These are phyloP conservation scores for Tragopan temminckii DNA, from an alignment of 2,797 vertebrate species.

Conservation along the genomic window DNA sequence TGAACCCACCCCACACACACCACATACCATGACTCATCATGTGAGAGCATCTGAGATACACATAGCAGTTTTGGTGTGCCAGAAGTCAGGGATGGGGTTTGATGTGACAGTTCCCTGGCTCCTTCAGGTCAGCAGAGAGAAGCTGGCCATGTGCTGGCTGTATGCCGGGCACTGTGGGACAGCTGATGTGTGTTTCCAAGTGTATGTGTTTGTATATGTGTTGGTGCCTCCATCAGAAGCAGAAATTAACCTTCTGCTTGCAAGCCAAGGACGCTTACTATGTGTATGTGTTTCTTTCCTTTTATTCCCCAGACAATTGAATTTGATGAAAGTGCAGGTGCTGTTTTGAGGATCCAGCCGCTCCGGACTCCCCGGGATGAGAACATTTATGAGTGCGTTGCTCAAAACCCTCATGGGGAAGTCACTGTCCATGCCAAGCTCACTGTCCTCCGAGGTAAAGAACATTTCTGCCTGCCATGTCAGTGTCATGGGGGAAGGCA, in stretches of 20 bases:
- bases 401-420: slow-evolving; percentile 92
- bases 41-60: fast-evolving
- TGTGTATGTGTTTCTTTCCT: neutral
- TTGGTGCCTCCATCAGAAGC: neutral
- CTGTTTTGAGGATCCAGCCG: slow-evolving; percentile 95
- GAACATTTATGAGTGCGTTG: slow-evolving; percentile 96
- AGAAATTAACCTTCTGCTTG: neutral
- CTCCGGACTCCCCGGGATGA: slow-evolving; percentile 95
- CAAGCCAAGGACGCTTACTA: fast-evolving
- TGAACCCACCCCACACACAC: neutral
- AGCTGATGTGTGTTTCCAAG: neutral
- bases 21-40: fast-evolving
- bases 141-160: fast-evolving
- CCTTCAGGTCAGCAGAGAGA: neutral
- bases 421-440: slow-evolving; percentile 93
- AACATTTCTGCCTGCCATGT: fast-evolving
- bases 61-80: fast-evolving
- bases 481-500: neutral
- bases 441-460: slow-evolving; percentile 95
- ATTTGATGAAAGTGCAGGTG: slow-evolving; percentile 95
- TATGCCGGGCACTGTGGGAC: neutral
- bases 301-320: slow-evolving; percentile 89
- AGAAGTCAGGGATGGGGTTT: neutral
- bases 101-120: neutral
- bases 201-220: fast-evolving